Conservation (phyloP, 2,797 vertebrate genomes). For the Balearica regulorum region DNA sequence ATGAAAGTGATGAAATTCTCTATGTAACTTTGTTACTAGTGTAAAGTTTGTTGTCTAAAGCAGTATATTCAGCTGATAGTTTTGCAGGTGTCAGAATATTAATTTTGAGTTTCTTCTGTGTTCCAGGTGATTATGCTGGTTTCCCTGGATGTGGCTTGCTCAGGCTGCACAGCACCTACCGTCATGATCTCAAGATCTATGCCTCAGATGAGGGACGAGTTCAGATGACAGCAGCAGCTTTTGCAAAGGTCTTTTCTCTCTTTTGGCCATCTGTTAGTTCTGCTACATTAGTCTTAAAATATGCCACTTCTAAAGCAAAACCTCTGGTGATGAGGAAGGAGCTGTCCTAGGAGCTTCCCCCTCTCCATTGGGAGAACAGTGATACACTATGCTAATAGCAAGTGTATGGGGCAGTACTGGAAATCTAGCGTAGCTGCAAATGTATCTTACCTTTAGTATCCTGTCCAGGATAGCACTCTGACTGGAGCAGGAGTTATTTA, state of each 20-base stretch:
- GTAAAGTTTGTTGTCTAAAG: neutral
- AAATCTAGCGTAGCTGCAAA: neutral
- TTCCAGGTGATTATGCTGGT: constrained; percentile 93
- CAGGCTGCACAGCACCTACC: constrained; percentile 95
- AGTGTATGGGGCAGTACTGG: neutral
- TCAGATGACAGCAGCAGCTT: constrained; percentile 98
- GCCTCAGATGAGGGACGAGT: constrained; percentile 97
- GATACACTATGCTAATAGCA: neutral
- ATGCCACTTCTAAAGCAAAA: neutral
- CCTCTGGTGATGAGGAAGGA: neutral
- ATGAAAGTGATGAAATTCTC: neutral
- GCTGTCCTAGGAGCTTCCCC: neutral
- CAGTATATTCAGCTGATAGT: neutral
- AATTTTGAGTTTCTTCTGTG: neutral
- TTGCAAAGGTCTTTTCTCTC: constrained; percentile 86
- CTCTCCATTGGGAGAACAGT: neutral
- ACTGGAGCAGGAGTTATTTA: neutral
- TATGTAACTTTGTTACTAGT: neutral
- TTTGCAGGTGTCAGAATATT: neutral
- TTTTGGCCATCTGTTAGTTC: neutral
- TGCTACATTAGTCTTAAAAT: neutral
- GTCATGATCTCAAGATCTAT: constrained; percentile 98
- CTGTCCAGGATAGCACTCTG: neutral
- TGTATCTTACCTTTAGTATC: neutral
- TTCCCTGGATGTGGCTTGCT: constrained; percentile 96